phyloP scores from a whole-genome alignment of 2,888 invertebrate genomes.

The Epicampocera succincta region DNA sequence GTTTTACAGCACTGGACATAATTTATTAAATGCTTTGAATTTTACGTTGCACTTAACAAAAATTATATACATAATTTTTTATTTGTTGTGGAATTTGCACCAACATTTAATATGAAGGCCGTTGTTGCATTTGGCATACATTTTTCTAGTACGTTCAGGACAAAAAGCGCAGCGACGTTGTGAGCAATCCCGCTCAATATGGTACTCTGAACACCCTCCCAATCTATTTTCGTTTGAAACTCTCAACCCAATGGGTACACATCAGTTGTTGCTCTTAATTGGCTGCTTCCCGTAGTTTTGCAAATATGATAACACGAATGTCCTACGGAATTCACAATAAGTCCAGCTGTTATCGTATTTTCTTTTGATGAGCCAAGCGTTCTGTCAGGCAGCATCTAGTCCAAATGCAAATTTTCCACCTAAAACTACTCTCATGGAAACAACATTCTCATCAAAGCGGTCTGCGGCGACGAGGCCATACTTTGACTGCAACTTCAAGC shows the following conservation, averaged over 20 bases:
- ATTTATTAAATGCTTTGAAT: background rate
- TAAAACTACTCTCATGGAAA: constrained; percentile 23
- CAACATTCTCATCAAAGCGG: constrained; percentile 32
- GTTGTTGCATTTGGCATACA: constrained; percentile 36
- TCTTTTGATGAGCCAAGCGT: constrained; percentile 9
- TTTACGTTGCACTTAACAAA: background rate
- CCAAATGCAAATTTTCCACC: constrained; percentile 31
- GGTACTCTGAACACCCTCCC: background rate
- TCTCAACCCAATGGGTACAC: constrained; percentile 12
- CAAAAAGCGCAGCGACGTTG: constrained; percentile 4
- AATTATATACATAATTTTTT: background rate
- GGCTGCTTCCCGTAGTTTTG: background rate
- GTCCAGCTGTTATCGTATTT: too few relatives aligned
- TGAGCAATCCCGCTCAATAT: constrained; percentile 12
- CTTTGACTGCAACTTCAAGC: too few relatives aligned
- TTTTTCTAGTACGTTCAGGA: too few relatives aligned
- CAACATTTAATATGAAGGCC: background rate
- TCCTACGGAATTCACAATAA: background rate
- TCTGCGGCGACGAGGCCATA: background rate
- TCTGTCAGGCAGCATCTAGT: constrained; percentile 24
- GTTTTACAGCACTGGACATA: background rate
- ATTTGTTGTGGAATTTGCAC: too few relatives aligned
- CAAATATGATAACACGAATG: background rate
- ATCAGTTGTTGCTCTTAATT: background rate
- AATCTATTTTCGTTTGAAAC: background rate